These are phyloP conservation scores for Microplitis demolitor DNA, from an alignment of 1,140 invertebrate genomes.

Conservation along the genomic window DNA sequence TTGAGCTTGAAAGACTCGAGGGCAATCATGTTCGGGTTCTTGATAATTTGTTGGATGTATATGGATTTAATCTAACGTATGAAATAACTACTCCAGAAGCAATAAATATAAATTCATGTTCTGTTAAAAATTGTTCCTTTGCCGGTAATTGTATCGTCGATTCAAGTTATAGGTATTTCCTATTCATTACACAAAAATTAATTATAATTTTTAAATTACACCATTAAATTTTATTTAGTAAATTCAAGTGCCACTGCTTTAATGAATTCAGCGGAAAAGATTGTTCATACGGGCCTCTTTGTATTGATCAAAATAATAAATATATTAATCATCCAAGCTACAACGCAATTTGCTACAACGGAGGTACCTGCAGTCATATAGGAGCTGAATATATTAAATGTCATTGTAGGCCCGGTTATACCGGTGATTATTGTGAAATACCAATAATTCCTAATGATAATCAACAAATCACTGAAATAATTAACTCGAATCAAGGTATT, in stretches of 20 bases:
- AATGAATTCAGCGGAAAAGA: slow-evolving; percentile 72
- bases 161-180: slow-evolving; percentile 69
- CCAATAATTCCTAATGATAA: slow-evolving; percentile 53
- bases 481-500: no score
- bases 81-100: slow-evolving; percentile 68
- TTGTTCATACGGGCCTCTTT: slow-evolving; percentile 76
- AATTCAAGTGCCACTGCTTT: slow-evolving; percentile 76
- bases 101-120: slow-evolving; percentile 69
- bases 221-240: slow-evolving; percentile 41
- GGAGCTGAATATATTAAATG: slow-evolving; percentile 73
- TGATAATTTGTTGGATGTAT: slow-evolving; percentile 80
- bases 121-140: slow-evolving; percentile 78
- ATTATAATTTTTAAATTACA: no score
- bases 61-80: slow-evolving; percentile 92
- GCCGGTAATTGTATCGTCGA: slow-evolving; percentile 81
- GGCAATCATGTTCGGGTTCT: slow-evolving; percentile 83
- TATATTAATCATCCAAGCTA: slow-evolving; percentile 27
- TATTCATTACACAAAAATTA: no score
- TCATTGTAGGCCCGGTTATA: slow-evolving; percentile 68
- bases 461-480: no score
- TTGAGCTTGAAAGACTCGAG: slow-evolving; percentile 74
- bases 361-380: slow-evolving; percentile 77
- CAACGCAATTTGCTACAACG: slow-evolving; percentile 77
- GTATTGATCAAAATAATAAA: slow-evolving; percentile 64
- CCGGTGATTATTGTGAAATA: slow-evolving; percentile 71